Evolutionary conservation across 2,888 invertebrate genomes (phyloP), one percentile per base, ranked within the genome.

Genomic region (Formica aserva): DNA sequence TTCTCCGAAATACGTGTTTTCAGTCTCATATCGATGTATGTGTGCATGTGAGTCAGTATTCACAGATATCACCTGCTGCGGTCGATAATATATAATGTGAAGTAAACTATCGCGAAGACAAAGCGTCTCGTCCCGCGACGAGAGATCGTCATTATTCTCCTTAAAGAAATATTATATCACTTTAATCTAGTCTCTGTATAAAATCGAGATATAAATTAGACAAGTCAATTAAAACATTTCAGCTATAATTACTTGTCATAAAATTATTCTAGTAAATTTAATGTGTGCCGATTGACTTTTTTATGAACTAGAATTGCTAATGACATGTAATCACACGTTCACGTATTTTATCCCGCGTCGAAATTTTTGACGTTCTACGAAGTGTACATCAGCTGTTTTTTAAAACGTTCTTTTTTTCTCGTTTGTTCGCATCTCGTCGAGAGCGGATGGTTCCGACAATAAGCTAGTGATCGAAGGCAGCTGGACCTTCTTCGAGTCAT

Each of bases 401-500:
- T 80, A 8, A 29, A 15, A 72, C 45, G 52, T 45, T 75, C 52
- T 35, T 84, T 81, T 66, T 80, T 45, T 35, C 75, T 77, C 81
- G 82, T 84, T 86, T 57, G 83, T 66, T 75, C 81, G 82, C 85
- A 89, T 89, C 88, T 82, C 32, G 57, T 66, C 15, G 67, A 52
- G 65, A 52, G 65, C 85, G 85, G 89, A 86, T 87, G 91, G 83
- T 74, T 84, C 88, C 88, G 90, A 92, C 91, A 89, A 90, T 90
- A 88, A 90, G 84, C 86, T 84, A 85, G 88, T 91, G 90, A 92
- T 92, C 92, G 90, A 91, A 91, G 90, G 93, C 94, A 94, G 94
- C 94, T 94, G 94, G 91, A 92, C 91, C 92, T 92, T 90, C 91
- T 88, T 91, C 91, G 93, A 94, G 93, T 94, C 94, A 94, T 94